Evolutionary conservation across 2,113 vertebrate genomes (phyloP), one percentile per base, ranked within the genome.

Genomic region (Misgurnus anguillicaudatus): DNA sequence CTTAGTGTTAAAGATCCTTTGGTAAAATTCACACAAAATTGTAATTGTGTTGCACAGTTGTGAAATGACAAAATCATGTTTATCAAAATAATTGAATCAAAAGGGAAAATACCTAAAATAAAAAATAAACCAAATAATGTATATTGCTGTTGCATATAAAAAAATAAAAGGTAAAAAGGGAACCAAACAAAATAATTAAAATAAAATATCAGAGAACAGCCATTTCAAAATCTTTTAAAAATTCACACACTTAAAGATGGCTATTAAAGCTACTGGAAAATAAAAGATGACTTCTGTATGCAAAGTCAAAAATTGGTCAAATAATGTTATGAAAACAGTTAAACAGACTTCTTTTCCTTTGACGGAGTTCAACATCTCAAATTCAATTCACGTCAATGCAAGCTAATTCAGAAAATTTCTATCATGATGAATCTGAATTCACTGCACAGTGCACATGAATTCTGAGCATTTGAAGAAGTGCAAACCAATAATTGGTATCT

Each of bases 1-100:
- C 63, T 63, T 83, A 77, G 78, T 77, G 73, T 72, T 77, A 58
- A 60, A 58, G 6, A 72, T 58, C 31, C 65, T 82, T 68, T 75
- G 81, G 70, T 79, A 60, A 38, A 73, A 78, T 13, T 61, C n/a
- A 68, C n/a, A 48, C 60, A 38, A 24, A 62, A 4, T 13, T 11
- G 6, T 10, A 36, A 19, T 21, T 47, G 70, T 60, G 78, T 60
- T 57, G 16, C 41, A 58, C n/a, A n/a, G 41, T 74, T 48, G 48
- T 36, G 5, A 36, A 41, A 36, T 13, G 0, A 53, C 36, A 62
- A 53, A 61, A 5, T 36, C 3, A 64, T 2, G 19, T 41, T n/a
- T 16, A 10, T 38, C 42, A 55, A 60, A 69, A 17, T 16, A 67
- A 55, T 41, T 57, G 11, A 14, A 11, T 21, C 9, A 71, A 55